Conservation (phyloP, 2,797 vertebrate genomes). For the Clarias pachynema region DNA sequence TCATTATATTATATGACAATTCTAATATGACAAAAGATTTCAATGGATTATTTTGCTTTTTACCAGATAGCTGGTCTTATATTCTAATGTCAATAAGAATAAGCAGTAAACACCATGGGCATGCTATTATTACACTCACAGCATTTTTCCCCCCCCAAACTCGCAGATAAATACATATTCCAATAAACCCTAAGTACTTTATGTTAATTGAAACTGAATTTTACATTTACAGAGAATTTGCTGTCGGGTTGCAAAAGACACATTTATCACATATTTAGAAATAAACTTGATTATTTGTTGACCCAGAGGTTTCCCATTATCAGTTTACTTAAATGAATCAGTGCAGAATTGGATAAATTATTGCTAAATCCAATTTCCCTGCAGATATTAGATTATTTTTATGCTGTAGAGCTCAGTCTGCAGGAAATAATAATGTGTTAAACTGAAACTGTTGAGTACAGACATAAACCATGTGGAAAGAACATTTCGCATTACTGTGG, state of each 20-base stretch:
- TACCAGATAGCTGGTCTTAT: background rate
- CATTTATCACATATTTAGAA: constrained; percentile 16
- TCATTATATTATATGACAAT: background rate
- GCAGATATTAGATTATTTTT: constrained; percentile 3
- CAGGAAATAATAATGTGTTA: background rate
- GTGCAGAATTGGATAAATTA: constrained; percentile 11
- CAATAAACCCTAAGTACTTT: background rate
- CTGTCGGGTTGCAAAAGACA: background rate
- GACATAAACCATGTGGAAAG: background rate
- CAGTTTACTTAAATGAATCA: constrained; percentile 17
- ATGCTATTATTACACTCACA: background rate
- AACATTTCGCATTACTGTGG: background rate
- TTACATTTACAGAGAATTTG: background rate
- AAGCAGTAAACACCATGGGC: background rate
- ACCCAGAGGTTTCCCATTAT: constrained; percentile 16
- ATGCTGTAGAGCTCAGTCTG: background rate
- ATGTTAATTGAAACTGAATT: background rate
- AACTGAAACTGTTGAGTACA: background rate
- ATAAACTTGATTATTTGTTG: background rate
- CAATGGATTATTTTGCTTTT: background rate
- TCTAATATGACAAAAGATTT: background rate
- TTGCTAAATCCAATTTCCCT: constrained; percentile 4
- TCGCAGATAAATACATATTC: background rate
- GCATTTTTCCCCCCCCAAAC: background rate
- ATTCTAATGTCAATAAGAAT: background rate